These are phyloP conservation scores for Anomalospiza imberbis DNA, from an alignment of 2,797 vertebrate genomes.

Conservation along the genomic window DNA sequence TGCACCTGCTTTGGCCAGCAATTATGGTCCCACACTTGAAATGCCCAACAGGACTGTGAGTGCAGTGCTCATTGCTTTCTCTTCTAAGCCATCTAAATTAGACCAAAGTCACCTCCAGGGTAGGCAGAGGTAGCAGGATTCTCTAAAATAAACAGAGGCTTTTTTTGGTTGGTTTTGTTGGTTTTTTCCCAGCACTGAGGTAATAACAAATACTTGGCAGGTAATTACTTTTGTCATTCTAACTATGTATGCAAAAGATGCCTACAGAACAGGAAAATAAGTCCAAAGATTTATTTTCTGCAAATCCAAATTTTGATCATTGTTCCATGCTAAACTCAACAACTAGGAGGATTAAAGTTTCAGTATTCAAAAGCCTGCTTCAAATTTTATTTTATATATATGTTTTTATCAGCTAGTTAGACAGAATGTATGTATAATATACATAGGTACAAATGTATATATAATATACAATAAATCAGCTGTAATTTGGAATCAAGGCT, in stretches of 20 bases:
- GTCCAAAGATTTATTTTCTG: not conserved
- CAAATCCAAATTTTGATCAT: not conserved
- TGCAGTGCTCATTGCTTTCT: not conserved
- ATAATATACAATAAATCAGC: not conserved
- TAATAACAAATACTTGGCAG: not conserved
- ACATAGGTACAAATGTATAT: not conserved
- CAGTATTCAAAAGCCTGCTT: not conserved
- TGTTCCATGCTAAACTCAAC: not conserved
- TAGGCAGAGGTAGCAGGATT: not conserved
- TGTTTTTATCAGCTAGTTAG: not conserved
- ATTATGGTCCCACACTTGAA: not conserved
- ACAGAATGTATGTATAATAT: not conserved
- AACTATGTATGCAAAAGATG: not conserved
- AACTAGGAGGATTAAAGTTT: not conserved
- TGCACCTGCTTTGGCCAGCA: not conserved
- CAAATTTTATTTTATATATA: not conserved
- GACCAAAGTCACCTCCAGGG: not conserved
- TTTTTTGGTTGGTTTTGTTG: not conserved
- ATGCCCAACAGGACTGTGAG: not conserved
- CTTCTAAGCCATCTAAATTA: not conserved
- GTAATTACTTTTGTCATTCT: not conserved
- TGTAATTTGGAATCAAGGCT: not conserved
- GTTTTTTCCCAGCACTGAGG: not conserved
- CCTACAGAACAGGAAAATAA: not conserved
- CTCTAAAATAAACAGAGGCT: not conserved